phyloP scores from a whole-genome alignment of 64 coral and sea anemone genomes.

The Actinia tenebrosa region DNA sequence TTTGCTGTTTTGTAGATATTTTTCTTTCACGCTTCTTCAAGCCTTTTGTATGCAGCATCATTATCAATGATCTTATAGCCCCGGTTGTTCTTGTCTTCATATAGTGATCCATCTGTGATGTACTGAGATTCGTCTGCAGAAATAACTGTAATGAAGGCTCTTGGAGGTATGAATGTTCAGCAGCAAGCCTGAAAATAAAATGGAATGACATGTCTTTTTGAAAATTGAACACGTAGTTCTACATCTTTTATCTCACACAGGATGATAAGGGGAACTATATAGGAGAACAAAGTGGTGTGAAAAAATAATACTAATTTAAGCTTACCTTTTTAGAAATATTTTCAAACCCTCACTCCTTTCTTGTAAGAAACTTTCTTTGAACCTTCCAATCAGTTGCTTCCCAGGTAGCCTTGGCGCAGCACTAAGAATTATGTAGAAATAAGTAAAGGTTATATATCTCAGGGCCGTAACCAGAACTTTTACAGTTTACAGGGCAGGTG shows the following conservation, averaged over 20 bases:
- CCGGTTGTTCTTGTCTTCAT: conserved; percentile 63
- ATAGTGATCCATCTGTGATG: conserved; percentile 66
- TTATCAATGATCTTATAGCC: conserved; percentile 64
- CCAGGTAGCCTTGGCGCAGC: conserved; percentile 59
- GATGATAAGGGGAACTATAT: too few relatives aligned
- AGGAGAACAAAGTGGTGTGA: too few relatives aligned
- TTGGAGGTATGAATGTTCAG: conserved; percentile 48
- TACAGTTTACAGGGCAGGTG: too few relatives aligned
- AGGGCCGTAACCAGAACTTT: too few relatives aligned
- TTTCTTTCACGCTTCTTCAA: conserved; percentile 22
- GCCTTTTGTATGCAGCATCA: conserved; percentile 54
- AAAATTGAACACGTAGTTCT: too few relatives aligned
- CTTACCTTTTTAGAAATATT: conserved; percentile 68
- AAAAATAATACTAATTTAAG: neutral
- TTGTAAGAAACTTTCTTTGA: conserved; percentile 76
- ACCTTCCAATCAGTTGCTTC: conserved; percentile 78
- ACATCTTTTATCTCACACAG: too few relatives aligned
- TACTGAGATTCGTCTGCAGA: conserved; percentile 55
- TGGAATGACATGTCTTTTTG: neutral
- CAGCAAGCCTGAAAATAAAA: conserved; percentile 41
- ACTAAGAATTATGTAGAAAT: conserved; percentile 9
- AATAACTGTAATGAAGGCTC: conserved; percentile 65
- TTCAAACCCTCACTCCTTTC: conserved; percentile 57
- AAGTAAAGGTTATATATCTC: too few relatives aligned
- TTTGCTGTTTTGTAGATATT: conserved; percentile 32